These are phyloP conservation scores for Platycheirus albimanus DNA, from an alignment of 2,888 invertebrate genomes.

Conservation along the genomic window DNA sequence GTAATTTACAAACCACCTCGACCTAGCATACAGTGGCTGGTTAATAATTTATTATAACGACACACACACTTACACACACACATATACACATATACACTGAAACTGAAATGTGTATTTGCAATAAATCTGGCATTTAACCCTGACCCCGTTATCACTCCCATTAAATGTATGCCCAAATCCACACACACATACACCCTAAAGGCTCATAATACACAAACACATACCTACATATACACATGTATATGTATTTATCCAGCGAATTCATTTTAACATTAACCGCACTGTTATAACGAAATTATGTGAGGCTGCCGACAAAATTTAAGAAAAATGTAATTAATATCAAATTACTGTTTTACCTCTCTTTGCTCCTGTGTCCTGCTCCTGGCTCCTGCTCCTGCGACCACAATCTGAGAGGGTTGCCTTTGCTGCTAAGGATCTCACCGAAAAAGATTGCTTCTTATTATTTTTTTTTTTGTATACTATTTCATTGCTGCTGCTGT, in stretches of 20 bases:
- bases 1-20: conserved; percentile 66
- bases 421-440: background rate
- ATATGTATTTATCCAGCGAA: background rate
- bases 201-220: background rate
- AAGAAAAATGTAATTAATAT: conserved; percentile 58
- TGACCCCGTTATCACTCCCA: conserved; percentile 48
- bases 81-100: no score
- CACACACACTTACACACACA: conserved; percentile 15
- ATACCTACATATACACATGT: no score
- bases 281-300: conserved; percentile 49
- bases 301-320: conserved; percentile 31
- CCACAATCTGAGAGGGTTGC: conserved; percentile 34
- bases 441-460: conserved; percentile 7
- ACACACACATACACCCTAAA: background rate
- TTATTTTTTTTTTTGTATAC: conserved; percentile 9
- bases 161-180: background rate
- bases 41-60: conserved; percentile 67
- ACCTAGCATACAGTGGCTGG: conserved; percentile 60
- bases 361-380: conserved; percentile 6
- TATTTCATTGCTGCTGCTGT: conserved; percentile 21
- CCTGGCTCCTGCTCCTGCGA: conserved; percentile 32
- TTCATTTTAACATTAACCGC: conserved; percentile 49
- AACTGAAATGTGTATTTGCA: conserved; percentile 53
- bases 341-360: conserved; percentile 47
- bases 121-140: conserved; percentile 65